These are phyloP conservation scores for Eremobia ochroleuca DNA, from an alignment of 2,888 invertebrate species.

Conservation along the genomic window DNA sequence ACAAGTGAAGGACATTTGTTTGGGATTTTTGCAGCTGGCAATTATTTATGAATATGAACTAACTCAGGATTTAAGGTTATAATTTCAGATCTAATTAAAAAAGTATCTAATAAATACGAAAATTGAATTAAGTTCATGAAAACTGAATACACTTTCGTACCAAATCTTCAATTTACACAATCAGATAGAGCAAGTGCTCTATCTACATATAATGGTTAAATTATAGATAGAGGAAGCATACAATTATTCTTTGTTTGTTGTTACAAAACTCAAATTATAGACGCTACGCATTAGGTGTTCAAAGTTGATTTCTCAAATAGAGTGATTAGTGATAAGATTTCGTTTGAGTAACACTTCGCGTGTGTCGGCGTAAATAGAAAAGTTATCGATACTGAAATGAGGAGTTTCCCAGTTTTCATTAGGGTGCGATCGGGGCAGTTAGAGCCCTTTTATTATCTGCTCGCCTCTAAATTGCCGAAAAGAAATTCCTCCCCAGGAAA, in stretches of 20 bases:
- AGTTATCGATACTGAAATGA: conserved; percentile 88
- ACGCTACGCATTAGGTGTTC: conserved; percentile 45
- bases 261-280: conserved; percentile 56
- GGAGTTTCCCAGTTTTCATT: conserved; percentile 89
- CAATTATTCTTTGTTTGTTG: conserved; percentile 33
- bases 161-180: neutral
- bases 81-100: neutral
- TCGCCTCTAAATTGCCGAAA: conserved; percentile 90
- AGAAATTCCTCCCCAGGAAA: conserved; percentile 88
- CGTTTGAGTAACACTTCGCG: conserved; percentile 70
- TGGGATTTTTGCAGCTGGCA: neutral
- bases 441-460: conserved; percentile 91
- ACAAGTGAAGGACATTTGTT: neutral
- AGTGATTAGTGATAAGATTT: conserved; percentile 72
- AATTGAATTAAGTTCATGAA: neutral
- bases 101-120: neutral
- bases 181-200: no score
- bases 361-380: conserved; percentile 79
- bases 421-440: conserved; percentile 89
- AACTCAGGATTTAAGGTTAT: neutral
- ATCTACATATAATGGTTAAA: neutral
- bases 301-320: conserved; percentile 60
- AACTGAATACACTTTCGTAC: neutral
- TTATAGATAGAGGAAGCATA: conserved; percentile 1
- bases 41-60: neutral